Evolutionary conservation across 2,113 vertebrate species (phyloP).

Genomic region (Stigmatopora argus): DNA sequence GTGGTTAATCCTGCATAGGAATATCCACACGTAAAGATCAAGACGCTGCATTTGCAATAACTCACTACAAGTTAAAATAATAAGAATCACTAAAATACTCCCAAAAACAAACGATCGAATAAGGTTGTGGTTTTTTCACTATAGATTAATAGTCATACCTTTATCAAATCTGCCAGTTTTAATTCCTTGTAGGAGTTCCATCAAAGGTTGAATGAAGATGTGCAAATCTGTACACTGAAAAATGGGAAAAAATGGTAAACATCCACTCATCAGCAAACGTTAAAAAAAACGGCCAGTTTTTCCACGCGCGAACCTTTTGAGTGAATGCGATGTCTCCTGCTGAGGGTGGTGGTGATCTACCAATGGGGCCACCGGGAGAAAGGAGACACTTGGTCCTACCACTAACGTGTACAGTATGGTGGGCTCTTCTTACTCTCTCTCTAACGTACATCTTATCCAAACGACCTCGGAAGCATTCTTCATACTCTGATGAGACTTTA

Average conservation of each 20-base stretch:
- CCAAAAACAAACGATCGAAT: background rate
- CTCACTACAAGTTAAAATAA: background rate
- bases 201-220: conserved; percentile 77
- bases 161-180: conserved; percentile 79
- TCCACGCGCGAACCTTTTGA: conserved; percentile 71
- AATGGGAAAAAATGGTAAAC: conserved; percentile 1
- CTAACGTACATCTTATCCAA: background rate
- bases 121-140: background rate
- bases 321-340: conserved; percentile 79
- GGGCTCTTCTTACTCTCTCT: conserved; percentile 15
- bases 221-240: conserved; percentile 79
- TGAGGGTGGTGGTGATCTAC: conserved; percentile 34
- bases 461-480: conserved; percentile 21
- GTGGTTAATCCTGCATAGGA: conserved; percentile 74
- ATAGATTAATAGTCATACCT: conserved; percentile 62
- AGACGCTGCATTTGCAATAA: background rate
- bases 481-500: conserved; percentile 8
- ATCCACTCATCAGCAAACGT: background rate
- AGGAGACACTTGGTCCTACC: background rate
- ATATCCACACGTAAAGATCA: background rate
- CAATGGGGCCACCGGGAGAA: background rate
- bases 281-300: background rate
- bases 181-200: conserved; percentile 76
- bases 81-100: background rate
- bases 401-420: background rate